A percentile compares a stretch with the other conserved stretches of the same genome.
These are phyloP conservation scores for Hydrozoanthus gracilis DNA, from an alignment of 92 coral and sea anemone species.

Conservation along the genomic window DNA sequence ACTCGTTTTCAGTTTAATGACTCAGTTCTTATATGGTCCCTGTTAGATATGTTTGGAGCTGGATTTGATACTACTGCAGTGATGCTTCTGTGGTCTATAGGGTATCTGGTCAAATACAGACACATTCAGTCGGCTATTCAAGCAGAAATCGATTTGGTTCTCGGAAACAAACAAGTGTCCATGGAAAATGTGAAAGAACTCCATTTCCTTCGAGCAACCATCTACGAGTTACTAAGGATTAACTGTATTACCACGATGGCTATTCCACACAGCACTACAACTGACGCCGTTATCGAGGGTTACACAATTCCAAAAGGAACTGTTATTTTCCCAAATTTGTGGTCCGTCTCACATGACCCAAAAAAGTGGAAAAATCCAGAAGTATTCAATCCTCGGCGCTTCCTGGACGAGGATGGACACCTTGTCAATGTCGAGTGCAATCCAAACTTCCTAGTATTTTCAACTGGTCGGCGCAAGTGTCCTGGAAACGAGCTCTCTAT, in stretches of 20 bases:
- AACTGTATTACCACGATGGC: conserved; percentile 49
- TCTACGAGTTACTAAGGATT: conserved; percentile 62
- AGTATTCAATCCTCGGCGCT: conserved; percentile 60
- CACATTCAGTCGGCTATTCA: conserved; percentile 54
- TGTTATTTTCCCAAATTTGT: conserved; percentile 56
- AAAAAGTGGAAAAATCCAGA: conserved; percentile 55
- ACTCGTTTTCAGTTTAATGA: background rate
- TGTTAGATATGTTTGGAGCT: conserved; percentile 53
- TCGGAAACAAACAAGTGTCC: conserved; percentile 53
- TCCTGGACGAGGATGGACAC: conserved; percentile 57
- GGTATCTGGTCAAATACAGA: conserved; percentile 54
- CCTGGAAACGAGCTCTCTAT: conserved; percentile 55
- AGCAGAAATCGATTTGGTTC: conserved; percentile 58
- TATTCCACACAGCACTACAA: conserved; percentile 61
- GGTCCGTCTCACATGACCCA: conserved; percentile 64
- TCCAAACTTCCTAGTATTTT: conserved; percentile 57
- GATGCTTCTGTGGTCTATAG: conserved; percentile 55
- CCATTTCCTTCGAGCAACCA: conserved; percentile 55
- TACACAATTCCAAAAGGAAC: conserved; percentile 67
- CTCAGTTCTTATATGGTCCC: conserved; percentile 22
- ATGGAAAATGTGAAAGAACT: conserved; percentile 45
- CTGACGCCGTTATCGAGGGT: conserved; percentile 41
- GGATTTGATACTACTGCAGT: conserved; percentile 65
- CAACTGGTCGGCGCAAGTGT: conserved; percentile 60
- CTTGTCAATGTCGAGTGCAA: conserved; percentile 26